These are phyloP conservation scores for Lucilia cuprina DNA, from an alignment of 1,140 invertebrate species.

Conservation along the genomic window DNA sequence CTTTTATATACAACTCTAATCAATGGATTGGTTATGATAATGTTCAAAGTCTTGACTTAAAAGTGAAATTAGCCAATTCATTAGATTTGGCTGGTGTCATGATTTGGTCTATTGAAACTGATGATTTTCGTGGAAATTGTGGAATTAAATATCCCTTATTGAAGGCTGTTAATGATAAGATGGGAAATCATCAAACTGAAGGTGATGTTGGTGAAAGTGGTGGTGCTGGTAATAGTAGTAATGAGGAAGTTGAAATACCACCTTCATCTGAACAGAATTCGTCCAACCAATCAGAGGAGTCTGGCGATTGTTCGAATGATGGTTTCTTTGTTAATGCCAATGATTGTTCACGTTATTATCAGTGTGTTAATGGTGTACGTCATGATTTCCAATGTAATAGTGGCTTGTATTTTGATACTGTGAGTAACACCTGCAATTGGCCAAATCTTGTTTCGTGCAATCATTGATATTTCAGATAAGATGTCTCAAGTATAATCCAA, in stretches of 20 bases:
- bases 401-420: constrained; percentile 17
- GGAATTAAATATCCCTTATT: constrained; percentile 41
- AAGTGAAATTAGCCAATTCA: constrained; percentile 54
- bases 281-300: not conserved
- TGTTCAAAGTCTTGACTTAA: constrained; percentile 53
- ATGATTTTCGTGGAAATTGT: constrained; percentile 66
- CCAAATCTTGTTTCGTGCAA: not conserved
- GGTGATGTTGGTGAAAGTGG: not conserved
- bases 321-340: constrained; percentile 8
- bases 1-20: constrained; percentile 57
- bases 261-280: not conserved
- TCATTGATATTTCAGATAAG: not conserved
- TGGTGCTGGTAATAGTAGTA: not conserved
- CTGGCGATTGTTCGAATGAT: not conserved
- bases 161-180: constrained; percentile 9
- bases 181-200: not conserved
- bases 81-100: constrained; percentile 67
- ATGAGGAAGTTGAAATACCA: not conserved
- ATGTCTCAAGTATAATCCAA: too few species aligned
- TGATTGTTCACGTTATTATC: constrained; percentile 20
- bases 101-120: constrained; percentile 71
- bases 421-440: constrained; percentile 12
- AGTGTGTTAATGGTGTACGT: not conserved
- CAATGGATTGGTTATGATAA: constrained; percentile 65
- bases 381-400: not conserved